phyloP scores from a whole-genome alignment of 2,797 vertebrate species.

The Gallirallus australis region DNA sequence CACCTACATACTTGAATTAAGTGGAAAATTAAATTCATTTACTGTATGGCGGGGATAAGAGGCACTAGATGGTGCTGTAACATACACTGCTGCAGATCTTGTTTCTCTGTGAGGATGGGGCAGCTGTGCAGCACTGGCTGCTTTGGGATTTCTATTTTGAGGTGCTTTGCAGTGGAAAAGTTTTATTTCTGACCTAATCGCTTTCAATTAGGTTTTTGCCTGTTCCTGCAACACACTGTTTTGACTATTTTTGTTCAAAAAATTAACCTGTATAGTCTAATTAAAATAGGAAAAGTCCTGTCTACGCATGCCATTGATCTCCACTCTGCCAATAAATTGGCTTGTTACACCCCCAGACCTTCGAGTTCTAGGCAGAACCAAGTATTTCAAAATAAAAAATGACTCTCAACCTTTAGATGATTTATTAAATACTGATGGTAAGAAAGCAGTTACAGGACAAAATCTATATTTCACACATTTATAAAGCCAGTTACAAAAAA shows the following conservation, averaged over 20 bases:
- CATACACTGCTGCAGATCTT: not conserved
- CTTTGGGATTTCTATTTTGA: not conserved
- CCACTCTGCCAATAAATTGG: not conserved
- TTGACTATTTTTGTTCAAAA: not conserved
- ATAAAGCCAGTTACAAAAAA: not conserved
- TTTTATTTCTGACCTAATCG: not conserved
- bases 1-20: not conserved
- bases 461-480: not conserved
- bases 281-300: not conserved
- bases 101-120: not conserved
- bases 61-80: slow-evolving; percentile 58
- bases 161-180: not conserved
- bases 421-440: not conserved
- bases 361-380: not conserved
- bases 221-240: not conserved
- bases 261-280: not conserved
- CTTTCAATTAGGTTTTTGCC: not conserved
- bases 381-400: not conserved
- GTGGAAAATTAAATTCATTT: not conserved
- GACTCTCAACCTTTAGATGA: not conserved
- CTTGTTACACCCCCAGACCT: not conserved
- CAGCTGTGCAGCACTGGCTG: not conserved
- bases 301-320: not conserved
- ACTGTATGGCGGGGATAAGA: not conserved
- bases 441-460: not conserved